phyloP scores from a whole-genome alignment of 2,113 vertebrate species.

The Dasyurus viverrinus region DNA sequence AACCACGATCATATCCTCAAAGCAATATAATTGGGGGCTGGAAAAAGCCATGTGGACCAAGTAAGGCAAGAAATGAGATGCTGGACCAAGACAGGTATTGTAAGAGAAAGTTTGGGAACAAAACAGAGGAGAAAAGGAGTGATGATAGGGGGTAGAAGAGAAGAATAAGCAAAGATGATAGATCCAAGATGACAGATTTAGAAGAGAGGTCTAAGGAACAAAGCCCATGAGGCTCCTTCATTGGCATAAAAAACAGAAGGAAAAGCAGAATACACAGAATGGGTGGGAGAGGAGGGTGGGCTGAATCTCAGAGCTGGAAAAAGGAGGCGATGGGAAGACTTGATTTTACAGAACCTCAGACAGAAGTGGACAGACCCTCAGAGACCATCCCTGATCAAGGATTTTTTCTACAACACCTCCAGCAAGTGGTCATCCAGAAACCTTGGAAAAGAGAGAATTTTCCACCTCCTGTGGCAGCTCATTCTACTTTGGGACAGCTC shows the following conservation, averaged over 20 bases:
- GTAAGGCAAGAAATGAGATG: not conserved
- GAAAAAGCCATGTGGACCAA: not conserved
- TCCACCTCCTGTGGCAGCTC: not conserved
- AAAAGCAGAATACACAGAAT: not conserved
- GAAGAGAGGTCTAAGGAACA: not conserved
- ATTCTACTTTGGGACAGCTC: not conserved
- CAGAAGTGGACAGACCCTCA: not conserved
- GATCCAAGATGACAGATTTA: not conserved
- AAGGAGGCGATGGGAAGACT: not conserved
- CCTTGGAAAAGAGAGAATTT: not conserved
- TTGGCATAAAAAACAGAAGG: not conserved
- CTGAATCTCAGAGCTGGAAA: not conserved
- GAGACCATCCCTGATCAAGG: not conserved
- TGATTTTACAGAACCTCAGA: not conserved
- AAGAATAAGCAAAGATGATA: not conserved
- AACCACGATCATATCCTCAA: not conserved
- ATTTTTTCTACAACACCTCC: not conserved
- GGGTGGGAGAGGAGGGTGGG: not conserved
- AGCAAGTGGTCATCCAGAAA: not conserved
- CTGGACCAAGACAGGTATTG: not conserved
- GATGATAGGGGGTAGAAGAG: not conserved
- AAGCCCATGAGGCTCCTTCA: not conserved
- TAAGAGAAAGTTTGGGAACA: not conserved
- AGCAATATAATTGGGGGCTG: not conserved
- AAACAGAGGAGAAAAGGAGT: not conserved